Conservation (phyloP, 2,797 vertebrate species). For the Catharus ustulatus region DNA sequence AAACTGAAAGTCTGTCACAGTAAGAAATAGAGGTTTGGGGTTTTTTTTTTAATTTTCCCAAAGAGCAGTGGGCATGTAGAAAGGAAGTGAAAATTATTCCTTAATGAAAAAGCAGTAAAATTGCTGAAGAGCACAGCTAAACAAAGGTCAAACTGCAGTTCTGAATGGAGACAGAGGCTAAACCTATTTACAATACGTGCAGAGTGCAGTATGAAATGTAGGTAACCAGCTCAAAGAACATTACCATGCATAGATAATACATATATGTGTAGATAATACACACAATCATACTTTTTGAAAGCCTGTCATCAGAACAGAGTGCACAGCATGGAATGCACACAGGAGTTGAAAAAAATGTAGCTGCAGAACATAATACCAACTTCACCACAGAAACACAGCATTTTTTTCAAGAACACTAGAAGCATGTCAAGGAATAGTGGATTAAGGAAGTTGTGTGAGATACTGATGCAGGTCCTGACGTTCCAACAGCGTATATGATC, state of each 20-base stretch:
- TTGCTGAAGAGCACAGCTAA: background rate
- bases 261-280: background rate
- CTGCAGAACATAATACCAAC: background rate
- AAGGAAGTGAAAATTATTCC: background rate
- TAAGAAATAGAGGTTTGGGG: background rate
- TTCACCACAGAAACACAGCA: background rate
- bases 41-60: too few relatives aligned
- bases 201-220: background rate
- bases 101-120: constrained; percentile 21
- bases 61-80: background rate
- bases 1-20: background rate
- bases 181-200: background rate
- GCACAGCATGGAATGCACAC: background rate
- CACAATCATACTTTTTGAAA: background rate
- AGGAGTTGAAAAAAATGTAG: background rate
- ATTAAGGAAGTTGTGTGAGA: background rate
- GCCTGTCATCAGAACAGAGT: background rate
- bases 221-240: background rate
- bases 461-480: background rate
- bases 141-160: background rate
- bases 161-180: background rate
- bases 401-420: background rate
- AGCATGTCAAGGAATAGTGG: background rate
- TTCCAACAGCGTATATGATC: background rate
- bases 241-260: background rate